Evolutionary conservation across 2,113 vertebrate species (phyloP), one percentile per base, ranked within the genome.

Genomic region (Periophthalmodon schlosseri): DNA sequence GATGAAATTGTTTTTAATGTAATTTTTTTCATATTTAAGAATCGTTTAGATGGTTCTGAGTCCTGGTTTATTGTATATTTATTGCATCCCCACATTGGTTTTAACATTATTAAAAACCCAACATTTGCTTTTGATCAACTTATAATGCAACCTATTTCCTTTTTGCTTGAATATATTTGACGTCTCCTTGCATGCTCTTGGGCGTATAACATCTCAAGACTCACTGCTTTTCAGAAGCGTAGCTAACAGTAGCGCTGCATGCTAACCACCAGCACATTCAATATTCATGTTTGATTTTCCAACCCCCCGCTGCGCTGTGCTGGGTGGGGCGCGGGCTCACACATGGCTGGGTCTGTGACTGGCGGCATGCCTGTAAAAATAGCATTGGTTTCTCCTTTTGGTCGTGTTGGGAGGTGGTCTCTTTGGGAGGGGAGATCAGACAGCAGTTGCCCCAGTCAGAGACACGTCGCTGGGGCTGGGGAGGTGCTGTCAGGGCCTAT

Each of bases 321-420:
- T 0, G 86, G 84, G 80, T 73, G 86, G 85, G 79, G 80, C 64
- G 5, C 11, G 65, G 61, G 14, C 71, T 39, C 54, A 75, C 78
- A 63, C 76, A 68, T 21, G 64, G 64, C 54, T 24, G 69, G 69
- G 76, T 82, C 56, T 10, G 28, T 61, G 91, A 93, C 87, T 93
- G 91, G 93, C 80, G 86, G 77, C 91, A 90, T 89, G 84, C 78
- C 89, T 20, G 33, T 91, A 91, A 85, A 91, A 91, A 91, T 92
- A 93, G 90, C 81, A 77, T 69, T 69, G 75, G n/a, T 13, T 23
- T 23, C 10, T 57, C 9, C n/a, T 58, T 21, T 11, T 82, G 82
- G 75, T 91, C 86, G 91, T 61, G 28, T 90, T 79, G 28, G 2
- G 61, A 76, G 76, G 61, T 34, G 64, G 75, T 79, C 86, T 85